Base-by-base conservation (phyloP, 2,888 invertebrate species). In the Rhaphigaster nebulosa region DNA sequence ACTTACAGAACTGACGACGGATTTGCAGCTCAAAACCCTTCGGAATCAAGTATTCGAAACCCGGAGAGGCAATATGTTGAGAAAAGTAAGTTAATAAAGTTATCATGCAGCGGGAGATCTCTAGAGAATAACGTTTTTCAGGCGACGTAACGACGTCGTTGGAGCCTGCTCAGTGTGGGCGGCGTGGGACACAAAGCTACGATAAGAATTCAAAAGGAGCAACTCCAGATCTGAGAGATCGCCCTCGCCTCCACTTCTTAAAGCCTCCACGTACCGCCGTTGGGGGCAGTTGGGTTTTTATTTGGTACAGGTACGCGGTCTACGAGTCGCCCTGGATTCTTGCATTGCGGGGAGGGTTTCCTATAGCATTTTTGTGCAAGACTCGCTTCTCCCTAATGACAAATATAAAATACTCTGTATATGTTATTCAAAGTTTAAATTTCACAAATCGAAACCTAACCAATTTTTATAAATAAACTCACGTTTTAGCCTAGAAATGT, bases 21-120 rank as follows among this genome's bases (percentile, higher is more conserved):
- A 38, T 38, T 76, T 34, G 70, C 70, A 23, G 50, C n/a, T 50
- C 10, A 50, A 87, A 29, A 45, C 87, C 20, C 26, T 34, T 23
- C 26, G 88, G 8, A 41, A 88, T 88, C 88, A 88, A 26, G 88
- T 54, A 89, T 89, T 89, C 70, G 41, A 50, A 41, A 8, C 38
- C 45, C 26, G 50, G 20, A 15, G 29, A 20, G 45, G 76, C 76
- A 70, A 70, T 89, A 89, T 76, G 45, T 89, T 89, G 88, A 65
- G 34, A 89, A 89, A 89, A 89, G 70, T 76, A 76, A 89, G 70
- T 89, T 89, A 89, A 89, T 89, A 89, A 89, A 50, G 89, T 89
- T 89, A 89, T 89, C 41, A 89, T 89, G 89, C 89, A 76, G 76
- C 50, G n/a, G 45, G 65, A 45, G 70, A 60, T 70, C 76, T 70